Evolutionary conservation across 2,888 invertebrate species (phyloP).

Genomic region (Chromoteleia sp.): DNA sequence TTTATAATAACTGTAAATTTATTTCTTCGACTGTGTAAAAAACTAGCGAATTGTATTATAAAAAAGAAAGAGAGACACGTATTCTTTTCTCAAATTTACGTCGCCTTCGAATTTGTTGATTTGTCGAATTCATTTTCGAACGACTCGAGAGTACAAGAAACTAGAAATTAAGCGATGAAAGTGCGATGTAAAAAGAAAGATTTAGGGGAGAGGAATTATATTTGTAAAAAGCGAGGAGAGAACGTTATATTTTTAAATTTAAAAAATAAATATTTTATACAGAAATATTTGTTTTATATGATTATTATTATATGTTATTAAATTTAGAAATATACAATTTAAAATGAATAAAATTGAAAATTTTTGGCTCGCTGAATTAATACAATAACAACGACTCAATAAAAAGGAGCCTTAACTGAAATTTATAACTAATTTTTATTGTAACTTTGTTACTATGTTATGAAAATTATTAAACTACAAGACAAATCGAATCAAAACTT

Average conservation of each 20-base stretch:
- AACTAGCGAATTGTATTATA: conserved; percentile 41
- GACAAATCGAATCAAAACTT: too few species aligned
- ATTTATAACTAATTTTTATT: too few species aligned
- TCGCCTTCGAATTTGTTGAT: conserved; percentile 29
- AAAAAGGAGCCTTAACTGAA: too few species aligned
- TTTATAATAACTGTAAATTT: conserved; percentile 40
- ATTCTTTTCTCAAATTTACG: conserved; percentile 8
- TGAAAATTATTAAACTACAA: too few species aligned
- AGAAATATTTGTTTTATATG: too few species aligned
- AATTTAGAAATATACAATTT: too few species aligned
- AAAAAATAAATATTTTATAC: too few species aligned
- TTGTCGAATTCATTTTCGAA: conserved; percentile 43
- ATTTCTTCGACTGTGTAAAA: conserved; percentile 28
- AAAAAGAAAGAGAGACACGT: neutral
- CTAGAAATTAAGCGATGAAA: conserved; percentile 52
- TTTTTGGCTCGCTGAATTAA: too few species aligned
- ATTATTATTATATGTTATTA: too few species aligned
- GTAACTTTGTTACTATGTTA: too few species aligned
- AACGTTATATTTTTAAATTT: conserved; percentile 83
- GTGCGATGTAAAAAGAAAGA: conserved; percentile 43
- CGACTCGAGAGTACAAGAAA: conserved; percentile 56
- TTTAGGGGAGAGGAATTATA: conserved; percentile 59
- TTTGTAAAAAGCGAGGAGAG: conserved; percentile 75
- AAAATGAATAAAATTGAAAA: too few species aligned
- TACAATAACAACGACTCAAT: too few species aligned